These are phyloP conservation scores for Leptopilina drosophilae DNA, from an alignment of 2,888 invertebrate species.

Conservation along the genomic window DNA sequence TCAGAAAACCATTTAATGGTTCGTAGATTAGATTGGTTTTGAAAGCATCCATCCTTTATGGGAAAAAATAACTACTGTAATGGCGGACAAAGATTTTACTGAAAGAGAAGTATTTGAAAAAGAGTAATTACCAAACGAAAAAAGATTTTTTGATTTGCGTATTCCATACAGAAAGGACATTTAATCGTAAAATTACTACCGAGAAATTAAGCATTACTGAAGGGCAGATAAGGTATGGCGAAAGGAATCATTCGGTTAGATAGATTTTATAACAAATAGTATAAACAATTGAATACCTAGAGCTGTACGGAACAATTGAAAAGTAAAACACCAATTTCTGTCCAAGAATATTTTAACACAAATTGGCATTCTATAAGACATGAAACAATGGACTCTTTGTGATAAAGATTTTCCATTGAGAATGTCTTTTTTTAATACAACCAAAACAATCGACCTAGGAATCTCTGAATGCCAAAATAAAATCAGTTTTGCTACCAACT, in stretches of 20 bases:
- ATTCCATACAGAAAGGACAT: background rate
- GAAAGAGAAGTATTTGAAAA: background rate
- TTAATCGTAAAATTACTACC: background rate
- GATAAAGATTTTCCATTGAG: too few relatives aligned
- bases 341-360: background rate
- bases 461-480: too few relatives aligned
- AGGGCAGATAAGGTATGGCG: too few relatives aligned
- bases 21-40: background rate
- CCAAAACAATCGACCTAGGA: too few relatives aligned
- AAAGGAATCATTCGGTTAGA: background rate
- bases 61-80: background rate
- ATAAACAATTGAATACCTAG: too few relatives aligned
- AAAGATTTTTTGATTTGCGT: background rate
- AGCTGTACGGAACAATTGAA: background rate
- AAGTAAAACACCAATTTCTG: background rate
- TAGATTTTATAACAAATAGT: background rate
- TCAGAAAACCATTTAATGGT: background rate
- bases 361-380: background rate
- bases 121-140: background rate
- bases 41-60: background rate
- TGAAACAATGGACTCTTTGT: too few relatives aligned
- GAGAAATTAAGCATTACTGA: too few relatives aligned
- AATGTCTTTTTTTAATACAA: too few relatives aligned
- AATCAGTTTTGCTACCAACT: too few relatives aligned
- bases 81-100: background rate